Evolutionary conservation across 2,797 vertebrate species (phyloP).

Genomic region (Nothura maculosa): DNA sequence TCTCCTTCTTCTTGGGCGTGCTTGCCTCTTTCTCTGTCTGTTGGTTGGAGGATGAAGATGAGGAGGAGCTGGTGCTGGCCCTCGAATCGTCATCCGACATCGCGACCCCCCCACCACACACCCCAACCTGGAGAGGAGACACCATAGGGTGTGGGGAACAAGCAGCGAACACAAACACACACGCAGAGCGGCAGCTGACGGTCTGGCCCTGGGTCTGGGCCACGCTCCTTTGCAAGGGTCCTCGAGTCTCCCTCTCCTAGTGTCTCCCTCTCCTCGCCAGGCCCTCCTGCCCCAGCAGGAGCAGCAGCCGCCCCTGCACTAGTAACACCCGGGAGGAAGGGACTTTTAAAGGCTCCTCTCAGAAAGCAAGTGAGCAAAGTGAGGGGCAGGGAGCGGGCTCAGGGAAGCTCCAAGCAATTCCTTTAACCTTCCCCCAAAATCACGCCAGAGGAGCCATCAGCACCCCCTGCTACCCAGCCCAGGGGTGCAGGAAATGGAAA

Average conservation of each 20-base stretch:
- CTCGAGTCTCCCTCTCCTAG: background rate
- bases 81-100: slow-evolving; percentile 99
- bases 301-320: background rate
- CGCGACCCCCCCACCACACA: slow-evolving; percentile 86
- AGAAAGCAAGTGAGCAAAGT: background rate
- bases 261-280: background rate
- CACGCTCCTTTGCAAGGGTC: slow-evolving; percentile 28
- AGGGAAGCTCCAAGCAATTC: slow-evolving; percentile 47
- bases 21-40: slow-evolving; percentile 88
- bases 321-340: background rate
- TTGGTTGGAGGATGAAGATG: slow-evolving; percentile 92
- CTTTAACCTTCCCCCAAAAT: slow-evolving; percentile 56
- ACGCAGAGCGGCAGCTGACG: slow-evolving; percentile 59
- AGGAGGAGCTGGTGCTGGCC: slow-evolving; percentile 95
- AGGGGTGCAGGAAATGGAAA: slow-evolving; percentile 60
- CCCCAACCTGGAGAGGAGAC: slow-evolving; percentile 82
- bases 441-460: slow-evolving; percentile 27
- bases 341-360: slow-evolving; percentile 55
- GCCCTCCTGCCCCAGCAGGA: background rate
- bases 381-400: background rate
- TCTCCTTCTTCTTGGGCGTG: slow-evolving; percentile 91
- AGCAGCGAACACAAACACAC: slow-evolving; percentile 70
- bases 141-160: slow-evolving; percentile 74
- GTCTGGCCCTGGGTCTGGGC: slow-evolving; percentile 45
- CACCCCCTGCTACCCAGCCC: slow-evolving; percentile 37